Base-by-base conservation (phyloP, 2,888 invertebrate species). In the Exephanes ischioxanthus region DNA sequence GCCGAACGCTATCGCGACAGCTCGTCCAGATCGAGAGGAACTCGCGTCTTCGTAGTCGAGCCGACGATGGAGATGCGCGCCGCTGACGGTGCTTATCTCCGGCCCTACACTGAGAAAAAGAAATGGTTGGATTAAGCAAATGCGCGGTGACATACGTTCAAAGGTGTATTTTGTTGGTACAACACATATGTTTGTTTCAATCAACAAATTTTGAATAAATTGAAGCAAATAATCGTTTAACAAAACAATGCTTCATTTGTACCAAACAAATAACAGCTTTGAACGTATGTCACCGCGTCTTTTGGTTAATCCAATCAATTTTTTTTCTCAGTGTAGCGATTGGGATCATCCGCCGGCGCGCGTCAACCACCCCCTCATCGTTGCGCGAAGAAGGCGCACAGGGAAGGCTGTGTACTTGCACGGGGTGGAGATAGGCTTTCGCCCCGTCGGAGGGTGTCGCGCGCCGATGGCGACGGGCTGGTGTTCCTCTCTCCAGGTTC, bases 291-390 rank as follows among this genome's bases (percentile, higher is more conserved):
- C n/a, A n/a, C n/a, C n/a, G n/a, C n/a, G n/a, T n/a, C n/a, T n/a
- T n/a, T n/a, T n/a, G n/a, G n/a, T n/a, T n/a, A n/a, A n/a, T n/a
- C n/a, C n/a, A n/a, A n/a, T n/a, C n/a, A n/a, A n/a, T n/a, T n/a
- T n/a, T n/a, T n/a, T n/a, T n/a, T n/a, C n/a, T n/a, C n/a, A n/a
- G n/a, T n/a, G n/a, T n/a, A 33, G 22, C 11, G 1, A 26, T 19
- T 22, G 37, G 16, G n/a, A 45, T 45, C 58, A 5, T 33, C 41
- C 30, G n/a, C 37, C n/a, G 14, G 19, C 22, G 63, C 14, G 61
- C 53, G 80, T 80, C 71, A 80, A 37, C 51, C 61, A 80, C 45
- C 58, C 67, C 67, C 67, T 45, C 9, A 45, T 76, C 53, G 53
- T 26, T 26, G 53, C 16, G 53, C 16, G 53, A 80, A 55, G 19